phyloP scores from a whole-genome alignment of 2,797 vertebrate genomes.

The Fistularia tabacaria region DNA sequence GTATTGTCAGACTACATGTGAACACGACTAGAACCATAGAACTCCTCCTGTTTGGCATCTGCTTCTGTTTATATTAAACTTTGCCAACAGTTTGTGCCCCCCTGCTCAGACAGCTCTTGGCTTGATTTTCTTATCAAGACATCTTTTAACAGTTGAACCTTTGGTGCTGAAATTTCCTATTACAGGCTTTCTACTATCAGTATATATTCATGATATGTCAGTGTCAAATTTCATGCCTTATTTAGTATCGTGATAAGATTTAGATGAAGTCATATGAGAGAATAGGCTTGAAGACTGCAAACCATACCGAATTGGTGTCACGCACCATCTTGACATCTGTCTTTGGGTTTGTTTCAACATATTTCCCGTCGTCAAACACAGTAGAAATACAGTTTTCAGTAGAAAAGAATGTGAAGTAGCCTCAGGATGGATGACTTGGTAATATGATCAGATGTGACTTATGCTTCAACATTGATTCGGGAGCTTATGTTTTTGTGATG shows the following conservation, averaged over 20 bases:
- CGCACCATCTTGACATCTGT: constrained; percentile 29
- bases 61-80: constrained; percentile 28
- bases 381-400: not conserved
- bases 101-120: too few species aligned
- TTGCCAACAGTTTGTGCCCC: constrained; percentile 10
- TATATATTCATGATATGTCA: not conserved
- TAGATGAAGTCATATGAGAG: not conserved
- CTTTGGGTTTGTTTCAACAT: constrained; percentile 7
- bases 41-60: constrained; percentile 30
- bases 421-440: too few species aligned
- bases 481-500: too few species aligned
- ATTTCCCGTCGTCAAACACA: constrained; percentile 7
- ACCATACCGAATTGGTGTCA: constrained; percentile 14
- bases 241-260: not conserved
- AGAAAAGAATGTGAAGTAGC: not conserved
- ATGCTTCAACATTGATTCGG: too few species aligned
- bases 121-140: too few species aligned
- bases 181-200: constrained; percentile 1
- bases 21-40: constrained; percentile 13
- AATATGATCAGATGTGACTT: too few species aligned
- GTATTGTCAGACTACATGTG: constrained; percentile 5
- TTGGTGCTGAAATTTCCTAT: constrained; percentile 14
- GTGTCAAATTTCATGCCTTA: too few species aligned
- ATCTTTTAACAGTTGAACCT: constrained; percentile 13
- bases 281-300: not conserved